Conservation (phyloP, 2,888 invertebrate species). For the Drosophila vallismaia region DNA sequence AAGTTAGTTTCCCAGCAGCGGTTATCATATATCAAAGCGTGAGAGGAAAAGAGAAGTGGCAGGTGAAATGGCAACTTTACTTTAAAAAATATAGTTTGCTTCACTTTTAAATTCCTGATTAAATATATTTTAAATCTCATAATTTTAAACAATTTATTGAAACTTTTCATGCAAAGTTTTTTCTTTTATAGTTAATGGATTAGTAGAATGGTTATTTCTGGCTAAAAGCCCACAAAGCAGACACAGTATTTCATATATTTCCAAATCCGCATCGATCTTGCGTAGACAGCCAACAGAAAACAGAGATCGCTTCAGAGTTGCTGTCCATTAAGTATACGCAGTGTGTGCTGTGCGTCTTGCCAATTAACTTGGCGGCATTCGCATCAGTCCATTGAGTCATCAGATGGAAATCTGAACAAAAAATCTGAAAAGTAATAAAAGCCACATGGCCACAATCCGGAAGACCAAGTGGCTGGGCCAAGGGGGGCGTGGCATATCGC, state of each 20-base stretch:
- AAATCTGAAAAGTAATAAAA: conserved; percentile 20
- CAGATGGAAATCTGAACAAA: conserved; percentile 26
- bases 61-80: background rate
- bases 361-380: conserved; percentile 32
- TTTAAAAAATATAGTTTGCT: background rate
- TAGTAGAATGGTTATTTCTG: background rate
- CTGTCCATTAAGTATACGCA: conserved; percentile 39
- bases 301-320: conserved; percentile 28
- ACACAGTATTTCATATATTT: conserved; percentile 8
- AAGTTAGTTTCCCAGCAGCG: conserved; percentile 21
- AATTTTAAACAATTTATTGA: background rate
- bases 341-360: conserved; percentile 25
- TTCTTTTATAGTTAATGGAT: background rate
- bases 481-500: conserved; percentile 33
- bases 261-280: conserved; percentile 21
- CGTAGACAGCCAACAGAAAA: conserved; percentile 20
- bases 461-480: conserved; percentile 6
- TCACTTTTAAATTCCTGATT: background rate
- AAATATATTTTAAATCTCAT: background rate
- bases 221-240: background rate
- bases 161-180: background rate
- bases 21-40: conserved; percentile 31
- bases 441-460: conserved; percentile 29
- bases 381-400: conserved; percentile 46
- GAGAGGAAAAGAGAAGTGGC: background rate